A percentile compares a stretch with the other conserved stretches of the same genome.
phyloP scores from a whole-genome alignment of 2,113 vertebrate species.

The Passer montanus region DNA sequence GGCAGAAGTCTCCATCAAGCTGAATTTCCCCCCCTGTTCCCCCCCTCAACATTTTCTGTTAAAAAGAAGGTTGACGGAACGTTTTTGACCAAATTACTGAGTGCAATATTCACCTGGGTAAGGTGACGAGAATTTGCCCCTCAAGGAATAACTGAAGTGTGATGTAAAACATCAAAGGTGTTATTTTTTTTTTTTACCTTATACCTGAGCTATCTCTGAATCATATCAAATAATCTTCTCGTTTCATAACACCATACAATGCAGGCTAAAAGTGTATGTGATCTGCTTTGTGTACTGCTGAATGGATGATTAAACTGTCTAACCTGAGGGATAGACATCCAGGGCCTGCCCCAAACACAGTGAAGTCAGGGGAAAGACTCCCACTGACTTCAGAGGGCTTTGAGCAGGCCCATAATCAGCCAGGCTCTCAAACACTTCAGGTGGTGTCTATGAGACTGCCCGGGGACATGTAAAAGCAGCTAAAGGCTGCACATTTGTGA shows the following conservation, averaged over 20 bases:
- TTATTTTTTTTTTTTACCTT: constrained; percentile 5
- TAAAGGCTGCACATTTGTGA: background rate
- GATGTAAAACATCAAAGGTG: constrained; percentile 63
- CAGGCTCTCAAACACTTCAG: constrained; percentile 24
- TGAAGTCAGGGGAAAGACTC: constrained; percentile 58
- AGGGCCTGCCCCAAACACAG: constrained; percentile 46
- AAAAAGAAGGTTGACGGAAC: constrained; percentile 3
- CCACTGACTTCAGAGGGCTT: constrained; percentile 61
- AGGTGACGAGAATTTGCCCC: constrained; percentile 61
- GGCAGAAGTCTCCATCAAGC: background rate
- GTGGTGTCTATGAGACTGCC: constrained; percentile 6
- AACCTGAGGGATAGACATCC: constrained; percentile 58
- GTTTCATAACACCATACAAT: constrained; percentile 65
- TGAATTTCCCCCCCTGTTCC: background rate
- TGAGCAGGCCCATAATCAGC: constrained; percentile 43
- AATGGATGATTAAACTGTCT: constrained; percentile 65
- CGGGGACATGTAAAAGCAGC: background rate
- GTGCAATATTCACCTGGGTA: constrained; percentile 40
- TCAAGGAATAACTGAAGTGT: constrained; percentile 66
- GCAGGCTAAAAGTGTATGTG: constrained; percentile 62
- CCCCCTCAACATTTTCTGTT: background rate
- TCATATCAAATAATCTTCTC: constrained; percentile 69
- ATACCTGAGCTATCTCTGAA: constrained; percentile 68
- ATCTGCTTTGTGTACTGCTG: constrained; percentile 65
- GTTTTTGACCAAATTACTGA: constrained; percentile 59